phyloP scores from a whole-genome alignment of 2,113 vertebrate genomes.

The Lophura nycthemera region DNA sequence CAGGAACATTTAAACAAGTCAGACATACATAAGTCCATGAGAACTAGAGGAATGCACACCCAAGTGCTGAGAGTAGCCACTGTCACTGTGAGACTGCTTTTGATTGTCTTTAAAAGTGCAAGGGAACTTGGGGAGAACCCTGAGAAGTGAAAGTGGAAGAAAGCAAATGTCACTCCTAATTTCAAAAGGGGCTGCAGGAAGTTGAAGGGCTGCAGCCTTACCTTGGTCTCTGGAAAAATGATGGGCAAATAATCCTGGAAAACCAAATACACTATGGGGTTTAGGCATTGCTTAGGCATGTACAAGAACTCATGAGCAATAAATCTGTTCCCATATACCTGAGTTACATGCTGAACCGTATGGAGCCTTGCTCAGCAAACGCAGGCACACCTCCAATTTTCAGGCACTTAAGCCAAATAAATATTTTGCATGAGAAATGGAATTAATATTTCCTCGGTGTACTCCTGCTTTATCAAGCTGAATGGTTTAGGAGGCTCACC shows the following conservation, averaged over 20 bases:
- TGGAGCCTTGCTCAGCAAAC: neutral
- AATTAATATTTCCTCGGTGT: neutral
- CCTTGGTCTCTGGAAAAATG: neutral
- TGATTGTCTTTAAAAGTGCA: neutral
- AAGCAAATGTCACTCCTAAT: neutral
- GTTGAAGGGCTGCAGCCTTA: neutral
- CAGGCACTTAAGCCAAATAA: neutral
- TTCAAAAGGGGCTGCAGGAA: neutral
- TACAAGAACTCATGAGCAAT: neutral
- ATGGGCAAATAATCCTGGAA: neutral
- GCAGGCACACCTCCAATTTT: conserved; percentile 2
- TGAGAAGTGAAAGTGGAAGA: neutral
- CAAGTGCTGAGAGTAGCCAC: neutral
- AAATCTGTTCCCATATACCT: neutral
- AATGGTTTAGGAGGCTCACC: neutral
- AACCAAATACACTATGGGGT: neutral
- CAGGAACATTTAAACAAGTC: neutral
- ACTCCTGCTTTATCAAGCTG: neutral
- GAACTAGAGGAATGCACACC: neutral
- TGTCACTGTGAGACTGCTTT: neutral
- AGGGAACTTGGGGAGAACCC: neutral
- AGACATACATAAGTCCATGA: neutral
- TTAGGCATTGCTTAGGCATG: neutral
- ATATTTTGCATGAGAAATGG: conserved; percentile 20
- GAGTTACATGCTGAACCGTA: neutral